phyloP scores from a whole-genome alignment of 2,797 vertebrate genomes.

The Catamblyrhynchus diadema region DNA sequence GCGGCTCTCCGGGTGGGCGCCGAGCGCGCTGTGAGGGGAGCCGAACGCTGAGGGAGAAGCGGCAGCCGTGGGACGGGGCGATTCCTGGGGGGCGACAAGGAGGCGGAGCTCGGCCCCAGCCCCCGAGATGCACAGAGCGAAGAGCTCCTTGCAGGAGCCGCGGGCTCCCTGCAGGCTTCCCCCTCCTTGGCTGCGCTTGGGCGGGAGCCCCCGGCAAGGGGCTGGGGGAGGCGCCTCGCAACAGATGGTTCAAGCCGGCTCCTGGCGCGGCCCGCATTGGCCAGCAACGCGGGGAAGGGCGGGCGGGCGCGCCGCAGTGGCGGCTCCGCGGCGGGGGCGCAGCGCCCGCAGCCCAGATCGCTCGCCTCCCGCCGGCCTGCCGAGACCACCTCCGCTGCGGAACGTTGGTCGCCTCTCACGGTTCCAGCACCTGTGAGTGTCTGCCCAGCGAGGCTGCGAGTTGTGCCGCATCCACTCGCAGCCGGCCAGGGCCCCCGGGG shows the following conservation, averaged over 20 bases:
- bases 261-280: slow-evolving; percentile 53
- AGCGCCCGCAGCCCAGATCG: accelerated
- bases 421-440: neutral
- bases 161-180: neutral
- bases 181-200: neutral
- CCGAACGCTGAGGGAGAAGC: neutral
- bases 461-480: neutral
- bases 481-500: neutral
- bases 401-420: neutral
- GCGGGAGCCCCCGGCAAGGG: neutral
- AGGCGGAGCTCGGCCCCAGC: neutral
- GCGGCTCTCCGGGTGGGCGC: neutral
- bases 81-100: no score
- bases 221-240: slow-evolving; percentile 59
- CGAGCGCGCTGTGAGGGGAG: neutral
- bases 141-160: accelerated
- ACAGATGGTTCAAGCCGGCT: slow-evolving; percentile 74
- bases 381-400: neutral
- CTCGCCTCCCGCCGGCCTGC: no score
- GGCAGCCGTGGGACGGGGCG: neutral
- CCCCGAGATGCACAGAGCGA: no score
- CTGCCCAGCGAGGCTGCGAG: neutral
- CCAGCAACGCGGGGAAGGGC: slow-evolving; percentile 17
- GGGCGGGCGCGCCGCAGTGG: neutral
- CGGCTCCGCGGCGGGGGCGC: neutral